Evolutionary conservation across 2,888 invertebrate genomes (phyloP).

Genomic region (Drosophila hamatofila): DNA sequence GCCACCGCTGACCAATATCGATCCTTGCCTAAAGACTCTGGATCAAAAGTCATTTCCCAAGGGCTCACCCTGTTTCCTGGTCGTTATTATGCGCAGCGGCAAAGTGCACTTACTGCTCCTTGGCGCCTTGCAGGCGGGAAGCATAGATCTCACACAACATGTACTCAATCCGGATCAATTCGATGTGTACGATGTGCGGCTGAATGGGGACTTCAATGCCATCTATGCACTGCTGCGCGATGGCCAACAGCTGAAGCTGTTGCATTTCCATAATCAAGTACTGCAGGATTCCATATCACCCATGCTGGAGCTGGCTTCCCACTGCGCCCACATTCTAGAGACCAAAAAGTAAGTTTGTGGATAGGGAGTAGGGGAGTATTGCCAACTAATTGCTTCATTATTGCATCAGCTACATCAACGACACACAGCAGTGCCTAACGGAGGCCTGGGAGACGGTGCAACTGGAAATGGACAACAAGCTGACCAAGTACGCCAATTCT

Average conservation of each 20-base stretch:
- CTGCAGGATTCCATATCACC: conserved; percentile 82
- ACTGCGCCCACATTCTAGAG: conserved; percentile 90
- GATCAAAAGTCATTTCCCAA: conserved; percentile 87
- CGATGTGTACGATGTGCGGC: conserved; percentile 88
- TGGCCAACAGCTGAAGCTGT: conserved; percentile 88
- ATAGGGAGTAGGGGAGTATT: neutral
- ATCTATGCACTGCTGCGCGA: conserved; percentile 89
- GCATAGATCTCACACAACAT: conserved; percentile 87
- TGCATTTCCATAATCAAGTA: conserved; percentile 83
- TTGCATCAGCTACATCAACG: conserved; percentile 87
- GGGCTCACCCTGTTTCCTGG: conserved; percentile 90
- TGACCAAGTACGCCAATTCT: conserved; percentile 93
- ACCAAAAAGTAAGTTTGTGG: conserved; percentile 86
- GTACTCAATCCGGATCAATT: conserved; percentile 87
- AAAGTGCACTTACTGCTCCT: conserved; percentile 91
- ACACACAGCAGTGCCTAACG: conserved; percentile 92
- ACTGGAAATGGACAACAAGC: conserved; percentile 96
- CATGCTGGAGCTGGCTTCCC: conserved; percentile 88
- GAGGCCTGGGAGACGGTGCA: conserved; percentile 98
- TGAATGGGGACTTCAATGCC: conserved; percentile 90
- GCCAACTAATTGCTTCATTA: neutral
- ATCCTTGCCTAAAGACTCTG: conserved; percentile 86
- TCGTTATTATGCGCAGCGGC: conserved; percentile 92
- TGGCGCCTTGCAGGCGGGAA: conserved; percentile 93
- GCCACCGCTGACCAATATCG: conserved; percentile 86